Evolutionary conservation across 2,888 invertebrate species (phyloP), one percentile per base, ranked within the genome.

Genomic region (Tetranychus piercei): DNA sequence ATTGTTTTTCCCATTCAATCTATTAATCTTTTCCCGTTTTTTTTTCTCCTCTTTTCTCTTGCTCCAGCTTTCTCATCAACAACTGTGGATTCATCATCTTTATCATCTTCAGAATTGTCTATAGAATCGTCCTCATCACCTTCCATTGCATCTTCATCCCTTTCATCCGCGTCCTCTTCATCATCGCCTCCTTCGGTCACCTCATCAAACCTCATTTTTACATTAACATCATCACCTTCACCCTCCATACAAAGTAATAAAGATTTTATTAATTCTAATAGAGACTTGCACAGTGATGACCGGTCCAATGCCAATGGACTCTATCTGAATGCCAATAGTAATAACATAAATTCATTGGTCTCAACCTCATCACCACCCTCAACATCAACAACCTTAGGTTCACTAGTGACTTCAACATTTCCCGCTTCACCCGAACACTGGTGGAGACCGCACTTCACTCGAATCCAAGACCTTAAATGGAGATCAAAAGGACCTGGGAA

Each of bases 401-500:
- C 55, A 55, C 11, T 55, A 55, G 55, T 15, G 9, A 15, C 55
- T 55, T 55, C 55, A 55, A 55, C 55, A 9, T 15, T 55, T 15
- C 55, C 55, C 55, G 55, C 55, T 55, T 9, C 55, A 9, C 15
- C 55, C 2, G 55, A 55, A 55, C 55, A 74, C 74, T 74, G 74
- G 74, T 74, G 74, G 74, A 69, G 70, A 69, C 74, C 74, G 7
- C 74, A 74, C 22, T 74, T 74, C 71, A 74, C 74, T 20, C 55
- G 55, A 55, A 55, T 55, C 9, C 11, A 55, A 15, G 15, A 55
- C 6, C 55, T 55, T 55, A 55, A 55, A 55, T 55, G 55, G 55
- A 9, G 55, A 55, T 55, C 55, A 9, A 55, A 55, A 55, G 15
- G 55, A 15, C 55, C 55, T 1, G 55, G 55, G 2, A 55, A 55